A percentile compares a stretch with the other conserved stretches of the same genome.
Conservation (phyloP, 2,797 vertebrate genomes). For the Lacerta viridis region DNA sequence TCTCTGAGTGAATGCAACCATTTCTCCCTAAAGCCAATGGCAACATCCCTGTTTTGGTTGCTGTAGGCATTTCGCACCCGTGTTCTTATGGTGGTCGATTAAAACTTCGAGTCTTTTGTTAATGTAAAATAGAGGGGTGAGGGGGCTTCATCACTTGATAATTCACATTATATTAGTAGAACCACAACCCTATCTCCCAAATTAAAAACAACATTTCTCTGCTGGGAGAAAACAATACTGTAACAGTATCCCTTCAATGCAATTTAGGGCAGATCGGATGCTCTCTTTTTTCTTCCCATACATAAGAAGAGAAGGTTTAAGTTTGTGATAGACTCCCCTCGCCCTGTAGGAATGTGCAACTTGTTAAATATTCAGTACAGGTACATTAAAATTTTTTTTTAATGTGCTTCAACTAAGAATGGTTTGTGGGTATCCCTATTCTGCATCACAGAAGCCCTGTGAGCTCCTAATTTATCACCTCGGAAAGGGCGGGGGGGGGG, state of each 20-base stretch:
- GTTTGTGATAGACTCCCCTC: constrained; percentile 8
- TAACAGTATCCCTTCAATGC: neutral
- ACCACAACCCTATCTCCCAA: neutral
- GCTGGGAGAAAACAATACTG: neutral
- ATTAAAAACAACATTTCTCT: neutral
- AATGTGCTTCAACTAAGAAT: constrained; percentile 5
- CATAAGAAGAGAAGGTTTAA: constrained; percentile 1
- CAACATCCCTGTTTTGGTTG: neutral
- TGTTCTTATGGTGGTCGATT: neutral
- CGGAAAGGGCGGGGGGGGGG: neutral
- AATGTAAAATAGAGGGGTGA: neutral
- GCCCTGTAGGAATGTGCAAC: neutral
- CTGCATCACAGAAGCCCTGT: neutral
- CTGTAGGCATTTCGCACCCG: neutral
- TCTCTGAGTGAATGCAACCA: neutral
- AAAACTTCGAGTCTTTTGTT: neutral
- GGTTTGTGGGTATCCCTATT: neutral
- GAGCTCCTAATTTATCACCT: neutral
- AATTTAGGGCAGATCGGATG: too few relatives aligned
- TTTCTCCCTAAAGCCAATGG: neutral
- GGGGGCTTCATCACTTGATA: neutral
- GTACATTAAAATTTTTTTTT: constrained; percentile 26
- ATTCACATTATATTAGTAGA: neutral
- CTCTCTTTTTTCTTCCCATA: neutral
- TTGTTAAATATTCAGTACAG: constrained; percentile 32